Percentiles rank a stretch among this genome's conserved stretches.
Conservation (phyloP, 2,888 invertebrate genomes). For the Ichneumon xanthorius region DNA sequence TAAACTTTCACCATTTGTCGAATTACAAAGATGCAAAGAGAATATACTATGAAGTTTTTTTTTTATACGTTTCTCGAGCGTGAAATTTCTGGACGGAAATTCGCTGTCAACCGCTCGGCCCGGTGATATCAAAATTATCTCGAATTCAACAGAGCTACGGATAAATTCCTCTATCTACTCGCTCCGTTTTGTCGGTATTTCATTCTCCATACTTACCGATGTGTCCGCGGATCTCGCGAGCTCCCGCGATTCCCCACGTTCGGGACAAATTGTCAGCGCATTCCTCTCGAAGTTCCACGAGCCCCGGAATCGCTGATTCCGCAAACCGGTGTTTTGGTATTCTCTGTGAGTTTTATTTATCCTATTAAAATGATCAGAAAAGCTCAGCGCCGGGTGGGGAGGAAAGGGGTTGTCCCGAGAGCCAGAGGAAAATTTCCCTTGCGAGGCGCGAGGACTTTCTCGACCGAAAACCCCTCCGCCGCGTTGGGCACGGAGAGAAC, state of each 20-base stretch:
- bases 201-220: neutral
- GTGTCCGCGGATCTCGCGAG: neutral
- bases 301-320: neutral
- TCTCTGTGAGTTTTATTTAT: neutral
- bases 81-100: neutral
- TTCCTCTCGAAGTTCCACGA: neutral
- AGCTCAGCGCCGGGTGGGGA: neutral
- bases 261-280: neutral
- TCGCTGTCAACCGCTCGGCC: neutral
- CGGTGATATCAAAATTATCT: neutral
- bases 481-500: constrained; percentile 16
- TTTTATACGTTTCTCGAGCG: neutral
- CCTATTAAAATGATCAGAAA: neutral
- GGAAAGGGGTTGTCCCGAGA: neutral
- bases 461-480: constrained; percentile 70
- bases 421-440: constrained; percentile 73
- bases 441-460: constrained; percentile 74
- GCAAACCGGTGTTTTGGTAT: neutral
- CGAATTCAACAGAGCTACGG: neutral
- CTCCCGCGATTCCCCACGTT: neutral
- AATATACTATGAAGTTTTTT: neutral
- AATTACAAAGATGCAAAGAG: neutral
- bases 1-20: constrained; percentile 5
- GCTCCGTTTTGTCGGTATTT: neutral
- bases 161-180: neutral